Conservation (phyloP, 2,797 vertebrate genomes). For the Setipinna tenuifilis region DNA sequence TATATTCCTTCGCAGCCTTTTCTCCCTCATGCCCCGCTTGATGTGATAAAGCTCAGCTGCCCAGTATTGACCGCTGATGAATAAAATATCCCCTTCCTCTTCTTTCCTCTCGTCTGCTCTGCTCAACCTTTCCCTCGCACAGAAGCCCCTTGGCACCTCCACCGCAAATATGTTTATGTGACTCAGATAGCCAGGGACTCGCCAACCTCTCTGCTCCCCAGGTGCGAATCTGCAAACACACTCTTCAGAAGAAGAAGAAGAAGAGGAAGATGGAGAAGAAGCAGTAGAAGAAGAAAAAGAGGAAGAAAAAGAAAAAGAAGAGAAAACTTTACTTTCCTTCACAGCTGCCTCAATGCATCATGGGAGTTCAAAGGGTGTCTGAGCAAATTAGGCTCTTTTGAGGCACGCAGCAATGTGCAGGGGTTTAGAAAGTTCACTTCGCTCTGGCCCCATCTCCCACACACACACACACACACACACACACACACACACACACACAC, state of each 20-base stretch:
- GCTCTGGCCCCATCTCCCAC: not conserved
- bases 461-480: no score
- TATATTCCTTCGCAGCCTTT: not conserved
- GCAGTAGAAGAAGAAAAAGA: not conserved
- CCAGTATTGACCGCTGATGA: slow-evolving; percentile 12
- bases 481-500: no score
- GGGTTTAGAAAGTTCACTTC: slow-evolving; percentile 47
- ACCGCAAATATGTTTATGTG: not conserved
- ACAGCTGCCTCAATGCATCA: not conserved
- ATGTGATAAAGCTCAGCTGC: slow-evolving; percentile 6
- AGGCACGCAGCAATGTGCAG: slow-evolving; percentile 26
- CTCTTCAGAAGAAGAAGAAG: not conserved
- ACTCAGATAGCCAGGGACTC: not conserved
- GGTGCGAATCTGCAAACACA: not conserved
- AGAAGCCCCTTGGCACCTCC: not conserved
- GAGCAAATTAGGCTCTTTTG: slow-evolving; percentile 36
- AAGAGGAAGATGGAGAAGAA: not conserved
- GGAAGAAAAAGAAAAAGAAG: not conserved
- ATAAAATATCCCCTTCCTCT: slow-evolving; percentile 5
- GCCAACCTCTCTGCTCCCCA: not conserved
- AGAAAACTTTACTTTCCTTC: not conserved
- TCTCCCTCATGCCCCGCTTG: not conserved
- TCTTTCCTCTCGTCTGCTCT: not conserved
- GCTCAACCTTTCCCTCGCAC: not conserved
- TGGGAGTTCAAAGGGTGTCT: slow-evolving; percentile 31